A percentile compares a stretch with the other conserved stretches of the same genome.
Evolutionary conservation across 2,888 invertebrate species (phyloP).

Genomic region (Troglohyphantes excavatus): DNA sequence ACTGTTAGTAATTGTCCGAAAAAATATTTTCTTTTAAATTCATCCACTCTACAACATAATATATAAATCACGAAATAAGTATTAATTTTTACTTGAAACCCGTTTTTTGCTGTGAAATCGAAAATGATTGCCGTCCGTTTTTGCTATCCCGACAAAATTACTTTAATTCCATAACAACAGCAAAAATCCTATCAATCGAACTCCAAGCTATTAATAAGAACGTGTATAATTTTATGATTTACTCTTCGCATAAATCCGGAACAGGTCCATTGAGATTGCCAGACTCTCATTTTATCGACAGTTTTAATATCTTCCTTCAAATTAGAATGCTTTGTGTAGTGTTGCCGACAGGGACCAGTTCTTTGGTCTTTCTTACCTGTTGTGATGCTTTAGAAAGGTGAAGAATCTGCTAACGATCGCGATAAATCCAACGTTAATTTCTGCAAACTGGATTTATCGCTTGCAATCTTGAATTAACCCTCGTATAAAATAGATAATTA

Average conservation of each 20-base stretch:
- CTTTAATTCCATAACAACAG: too few species aligned
- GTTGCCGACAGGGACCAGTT: background rate
- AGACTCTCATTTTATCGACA: slow-evolving; percentile 22
- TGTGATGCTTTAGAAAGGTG: background rate
- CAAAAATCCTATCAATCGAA: background rate
- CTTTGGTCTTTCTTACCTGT: background rate
- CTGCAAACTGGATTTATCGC: slow-evolving; percentile 10
- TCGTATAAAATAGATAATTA: slow-evolving; percentile 37
- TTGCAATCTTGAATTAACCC: slow-evolving; percentile 22
- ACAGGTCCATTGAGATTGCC: background rate
- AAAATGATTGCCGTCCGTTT: background rate
- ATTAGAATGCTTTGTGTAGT: background rate
- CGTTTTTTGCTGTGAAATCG: background rate
- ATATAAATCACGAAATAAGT: too few species aligned
- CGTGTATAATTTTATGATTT: background rate
- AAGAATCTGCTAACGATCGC: slow-evolving; percentile 1
- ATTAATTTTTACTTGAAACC: background rate
- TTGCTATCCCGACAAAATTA: background rate
- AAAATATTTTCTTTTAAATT: too few species aligned
- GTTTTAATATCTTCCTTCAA: background rate
- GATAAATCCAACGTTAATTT: slow-evolving; percentile 7
- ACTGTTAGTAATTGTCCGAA: too few species aligned
- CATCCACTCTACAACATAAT: too few species aligned
- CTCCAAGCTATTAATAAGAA: background rate
- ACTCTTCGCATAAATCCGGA: background rate